phyloP scores from a whole-genome alignment of 2,113 vertebrate species.

The Esox niger region DNA sequence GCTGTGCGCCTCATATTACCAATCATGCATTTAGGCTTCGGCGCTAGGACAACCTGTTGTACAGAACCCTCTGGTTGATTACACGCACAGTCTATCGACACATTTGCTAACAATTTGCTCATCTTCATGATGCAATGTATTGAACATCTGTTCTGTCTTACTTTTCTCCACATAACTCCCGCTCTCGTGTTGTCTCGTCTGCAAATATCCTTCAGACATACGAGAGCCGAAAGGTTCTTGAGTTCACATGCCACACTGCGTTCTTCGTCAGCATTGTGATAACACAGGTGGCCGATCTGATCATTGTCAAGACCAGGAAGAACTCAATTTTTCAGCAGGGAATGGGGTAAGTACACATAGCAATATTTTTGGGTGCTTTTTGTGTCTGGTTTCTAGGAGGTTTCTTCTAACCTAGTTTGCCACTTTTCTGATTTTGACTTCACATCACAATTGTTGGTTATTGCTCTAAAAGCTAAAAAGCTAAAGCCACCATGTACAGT shows the following conservation, averaged over 20 bases:
- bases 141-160: not conserved
- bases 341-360: conserved; percentile 80
- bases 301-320: conserved; percentile 91
- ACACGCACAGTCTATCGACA: no score
- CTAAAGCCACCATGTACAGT: not conserved
- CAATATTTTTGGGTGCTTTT: not conserved
- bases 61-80: no score
- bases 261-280: conserved; percentile 90
- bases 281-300: conserved; percentile 90
- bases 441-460: not conserved
- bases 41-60: no score
- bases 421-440: no score
- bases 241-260: conserved; percentile 91
- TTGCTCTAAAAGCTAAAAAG: not conserved
- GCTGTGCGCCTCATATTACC: no score
- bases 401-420: no score
- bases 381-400: not conserved
- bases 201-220: conserved; percentile 74
- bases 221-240: conserved; percentile 88
- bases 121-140: no score
- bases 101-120: no score
- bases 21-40: no score
- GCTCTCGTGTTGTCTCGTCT: not conserved
- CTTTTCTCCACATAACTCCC: not conserved
- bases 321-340: conserved; percentile 92